Base-by-base conservation (phyloP, 1,140 invertebrate genomes). In the Pseudoatta argentina region DNA sequence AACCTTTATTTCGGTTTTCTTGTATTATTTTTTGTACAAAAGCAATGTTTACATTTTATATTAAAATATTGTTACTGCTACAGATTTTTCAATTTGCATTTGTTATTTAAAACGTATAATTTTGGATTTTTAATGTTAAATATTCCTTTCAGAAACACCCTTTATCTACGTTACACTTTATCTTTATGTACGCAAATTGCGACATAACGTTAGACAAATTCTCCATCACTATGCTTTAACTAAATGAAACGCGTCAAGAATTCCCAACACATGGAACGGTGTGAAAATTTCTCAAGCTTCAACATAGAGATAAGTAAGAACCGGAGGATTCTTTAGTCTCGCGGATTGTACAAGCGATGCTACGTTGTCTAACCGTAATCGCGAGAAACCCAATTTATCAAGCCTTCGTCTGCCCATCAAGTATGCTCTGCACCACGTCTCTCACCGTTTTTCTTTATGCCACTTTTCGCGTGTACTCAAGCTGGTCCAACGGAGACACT, bases 331-430 rank as follows among this genome's bases (percentile, higher is more conserved):
- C 64, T 51, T 86, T 61, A 53, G 82, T 78, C 76, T 79, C 63
- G 76, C 61, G 72, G 82, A 76, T 85, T 71, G 69, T 79, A 79
- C 51, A 24, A 34, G 63, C 75, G 39, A 64, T 18, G 44, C 44
- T 51, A 39, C 81, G 48, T 86, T 55, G 76, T 18, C 64, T 61
- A 71, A 44, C 57, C 71, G 53, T 48, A 63, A 71, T 76, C 55
- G 63, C 14, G 48, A 64, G 51, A 61, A 48, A 63, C 59, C 64
- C 61, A 85, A 82, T 89, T 82, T 86, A 89, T 87, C 63, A 66
- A 66, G 63, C 55, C 57, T 73, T 61, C 69, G 21, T 21, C 5
- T 3, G 44, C 16, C 53, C 78, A 55, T 85, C 55, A 51, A 88
- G 85, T 67, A 66, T 39, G 34, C 61, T 86, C 53, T 18, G 79